Conservation (phyloP, 2,797 vertebrate species). For the Macropus fuliginosus region DNA sequence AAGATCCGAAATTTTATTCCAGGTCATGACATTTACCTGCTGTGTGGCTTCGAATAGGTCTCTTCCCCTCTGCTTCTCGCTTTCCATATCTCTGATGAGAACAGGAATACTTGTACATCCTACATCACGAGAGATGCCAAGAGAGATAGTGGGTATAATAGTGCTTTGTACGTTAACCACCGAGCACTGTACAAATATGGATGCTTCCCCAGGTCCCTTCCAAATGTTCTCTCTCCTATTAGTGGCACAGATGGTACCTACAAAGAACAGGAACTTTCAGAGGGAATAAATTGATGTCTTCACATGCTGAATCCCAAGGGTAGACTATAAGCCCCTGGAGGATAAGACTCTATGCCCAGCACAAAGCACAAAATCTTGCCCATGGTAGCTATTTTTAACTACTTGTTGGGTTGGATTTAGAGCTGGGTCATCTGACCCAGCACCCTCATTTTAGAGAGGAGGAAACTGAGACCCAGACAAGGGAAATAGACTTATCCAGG, state of each 20-base stretch:
- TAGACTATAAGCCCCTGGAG: not conserved
- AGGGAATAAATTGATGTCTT: not conserved
- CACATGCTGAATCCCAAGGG: not conserved
- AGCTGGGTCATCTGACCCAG: not conserved
- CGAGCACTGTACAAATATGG: not conserved
- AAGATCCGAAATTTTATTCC: constrained; percentile 8
- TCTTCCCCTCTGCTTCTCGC: not conserved
- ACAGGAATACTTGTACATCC: not conserved
- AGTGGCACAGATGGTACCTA: not conserved
- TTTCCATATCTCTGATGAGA: not conserved
- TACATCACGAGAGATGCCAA: not conserved
- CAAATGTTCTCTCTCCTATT: not conserved
- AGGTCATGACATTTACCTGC: constrained; percentile 9
- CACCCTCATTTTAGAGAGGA: not conserved
- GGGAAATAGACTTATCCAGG: not conserved
- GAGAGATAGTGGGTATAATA: not conserved
- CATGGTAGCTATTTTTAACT: not conserved
- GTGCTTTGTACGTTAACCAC: too few species aligned
- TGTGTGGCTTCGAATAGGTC: constrained; percentile 3
- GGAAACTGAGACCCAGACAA: not conserved
- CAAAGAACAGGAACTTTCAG: not conserved
- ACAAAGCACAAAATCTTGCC: not conserved
- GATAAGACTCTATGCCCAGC: not conserved
- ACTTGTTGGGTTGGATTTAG: not conserved
- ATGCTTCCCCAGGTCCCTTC: not conserved